Conservation (phyloP, 1,140 invertebrate species). For the Xylocopa sonorina region DNA sequence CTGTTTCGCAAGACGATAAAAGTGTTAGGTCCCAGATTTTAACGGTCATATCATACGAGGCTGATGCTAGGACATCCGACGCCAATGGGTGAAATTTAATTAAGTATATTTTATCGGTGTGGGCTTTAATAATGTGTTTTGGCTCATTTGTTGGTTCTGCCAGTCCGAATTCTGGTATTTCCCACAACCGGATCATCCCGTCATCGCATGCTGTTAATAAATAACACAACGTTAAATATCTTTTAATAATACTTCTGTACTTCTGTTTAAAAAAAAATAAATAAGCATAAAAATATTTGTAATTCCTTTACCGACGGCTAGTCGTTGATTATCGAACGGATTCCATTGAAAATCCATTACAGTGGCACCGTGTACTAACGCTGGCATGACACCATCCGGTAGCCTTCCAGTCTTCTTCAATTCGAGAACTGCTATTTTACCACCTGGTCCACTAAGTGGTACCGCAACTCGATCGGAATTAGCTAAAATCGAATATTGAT, state of each 20-base stretch:
- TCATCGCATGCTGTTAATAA: conserved; percentile 90
- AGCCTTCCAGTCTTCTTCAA: conserved; percentile 89
- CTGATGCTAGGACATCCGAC: conserved; percentile 91
- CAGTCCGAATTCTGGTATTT: conserved; percentile 87
- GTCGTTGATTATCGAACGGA: conserved; percentile 90
- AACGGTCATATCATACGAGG: conserved; percentile 94
- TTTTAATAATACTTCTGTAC: too few species aligned
- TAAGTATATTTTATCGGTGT: conserved; percentile 95
- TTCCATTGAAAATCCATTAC: conserved; percentile 97
- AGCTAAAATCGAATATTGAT: conserved; percentile 81
- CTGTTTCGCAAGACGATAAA: conserved; percentile 76
- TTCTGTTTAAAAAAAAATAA: too few species aligned
- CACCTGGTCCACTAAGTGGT: conserved; percentile 93
- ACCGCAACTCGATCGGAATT: conserved; percentile 93
- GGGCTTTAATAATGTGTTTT: conserved; percentile 85
- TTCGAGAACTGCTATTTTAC: conserved; percentile 94
- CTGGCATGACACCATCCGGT: conserved; percentile 91
- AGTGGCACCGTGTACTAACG: conserved; percentile 93
- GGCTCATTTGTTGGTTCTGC: conserved; percentile 88
- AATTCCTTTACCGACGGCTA: conserved; percentile 87
- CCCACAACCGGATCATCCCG: conserved; percentile 94
- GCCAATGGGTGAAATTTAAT: conserved; percentile 95
- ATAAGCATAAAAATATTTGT: conserved; percentile 14
- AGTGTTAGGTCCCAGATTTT: conserved; percentile 90
- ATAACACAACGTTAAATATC: too few species aligned